Evolutionary conservation across 2,113 vertebrate genomes (phyloP), one percentile per base, ranked within the genome.

Genomic region (Cebus imitator): DNA sequence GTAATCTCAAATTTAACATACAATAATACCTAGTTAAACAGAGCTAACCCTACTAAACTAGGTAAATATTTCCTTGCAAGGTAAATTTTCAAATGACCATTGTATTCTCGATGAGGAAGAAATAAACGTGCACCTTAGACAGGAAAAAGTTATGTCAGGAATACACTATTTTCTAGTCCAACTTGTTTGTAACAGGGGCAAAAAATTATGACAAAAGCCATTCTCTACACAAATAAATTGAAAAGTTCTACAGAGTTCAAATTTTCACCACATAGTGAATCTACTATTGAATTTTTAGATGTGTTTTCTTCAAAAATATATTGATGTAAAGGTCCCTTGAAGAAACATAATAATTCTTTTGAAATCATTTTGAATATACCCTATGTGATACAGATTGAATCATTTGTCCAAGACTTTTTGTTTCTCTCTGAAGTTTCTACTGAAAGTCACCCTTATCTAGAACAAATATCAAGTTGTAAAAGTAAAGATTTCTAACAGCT

Each of bases 361-460:
- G 84, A 97, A 97, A 57, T 97, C 23, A 87, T 79, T 93, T 95
- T 93, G 93, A 87, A 94, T 91, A 95, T 90, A 86, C 12, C 20
- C 35, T 97, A 17, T 9, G 7, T 81, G 18, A 96, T 90, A 93
- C 21, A 90, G n/a, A 95, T 82, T 95, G 35, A 96, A 57, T 76
- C 55, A 90, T 90, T 95, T 92, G 40, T 80, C 76, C 35, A 95
- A 75, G 45, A 52, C 18, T 61, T 89, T 93, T 93, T 92, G 66
- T 95, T 95, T 94, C 78, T 82, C 45, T 95, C 83, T 86, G 50
- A 97, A 95, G 45, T 86, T 96, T 93, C 66, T 30, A 90, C 10
- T 96, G 40, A 96, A 95, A 89, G 45, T 92, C 10, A n/a, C 57
- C 57, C 61, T 87, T 64, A 87, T 16, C 20, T 52, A 95, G 89